Evolutionary conservation across 2,797 vertebrate species (phyloP), one percentile per base, ranked within the genome.

Genomic region (Phataginus tetradactyla): DNA sequence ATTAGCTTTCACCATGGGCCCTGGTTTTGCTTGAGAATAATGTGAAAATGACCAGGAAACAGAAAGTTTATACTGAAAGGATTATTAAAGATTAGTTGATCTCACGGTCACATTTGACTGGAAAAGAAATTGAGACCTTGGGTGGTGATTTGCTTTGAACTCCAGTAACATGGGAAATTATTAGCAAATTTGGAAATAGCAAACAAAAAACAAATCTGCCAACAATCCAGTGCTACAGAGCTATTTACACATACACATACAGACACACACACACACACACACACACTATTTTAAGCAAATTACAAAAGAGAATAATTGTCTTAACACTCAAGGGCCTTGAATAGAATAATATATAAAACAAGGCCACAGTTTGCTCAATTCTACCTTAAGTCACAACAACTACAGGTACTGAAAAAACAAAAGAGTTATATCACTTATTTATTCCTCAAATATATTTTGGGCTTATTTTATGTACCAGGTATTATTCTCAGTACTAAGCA

Each of bases 71-170:
- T 59, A 15, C 11, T 37, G 7, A 74, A 64, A 34, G 4, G 5
- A 57, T 86, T 95, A 18, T 80, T 42, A 69, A 57, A 64, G 6
- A 80, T 80, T 37, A 88, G 9, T 25, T 72, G 20, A 34, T 45
- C 29, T 66, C 20, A 53, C 74, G 3, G 18, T 63, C 34, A 63
- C 14, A 71, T 55, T 74, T 84, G 18, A 72, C 3, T 57, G 4
- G 72, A 66, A 14, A 25, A 79, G 25, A 84, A 51, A 59, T 53
- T 57, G 3, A 72, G 23, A 12, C 7, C 51, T 14, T 25, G 10
- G 12, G 4, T 13, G 39, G 34, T 69, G 32, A 80, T 55, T 74
- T 86, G 7, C 23, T 15, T 32, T 59, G 18, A 72, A 51, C 6
- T 63, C 23, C 84, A 84, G 5, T 61, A 20, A 27, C n/a, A 17